phyloP scores from a whole-genome alignment of 1,140 invertebrate species.

The Catajapyx aquilonaris region DNA sequence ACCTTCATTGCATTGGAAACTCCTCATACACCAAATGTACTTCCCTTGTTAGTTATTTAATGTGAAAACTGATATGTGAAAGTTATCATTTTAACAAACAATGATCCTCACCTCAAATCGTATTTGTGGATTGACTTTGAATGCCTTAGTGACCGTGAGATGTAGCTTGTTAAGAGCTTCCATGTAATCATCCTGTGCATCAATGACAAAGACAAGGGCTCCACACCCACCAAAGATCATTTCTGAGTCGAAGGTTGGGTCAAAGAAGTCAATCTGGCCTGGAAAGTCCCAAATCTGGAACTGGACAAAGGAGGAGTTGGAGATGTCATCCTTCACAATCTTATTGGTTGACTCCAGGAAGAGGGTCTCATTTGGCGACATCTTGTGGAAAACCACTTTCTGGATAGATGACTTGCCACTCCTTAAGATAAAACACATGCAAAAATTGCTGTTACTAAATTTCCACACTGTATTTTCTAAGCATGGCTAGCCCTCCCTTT shows the following conservation, averaged over 20 bases:
- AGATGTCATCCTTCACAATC: constrained; percentile 93
- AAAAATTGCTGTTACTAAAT: no score
- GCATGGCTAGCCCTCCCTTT: no score
- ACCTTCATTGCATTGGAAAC: no score
- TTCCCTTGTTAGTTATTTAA: no score
- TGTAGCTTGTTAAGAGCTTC: constrained; percentile 86
- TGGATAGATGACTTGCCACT: constrained; percentile 99
- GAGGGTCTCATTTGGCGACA: constrained; percentile 99
- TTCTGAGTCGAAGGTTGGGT: constrained; percentile 86
- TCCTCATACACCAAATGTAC: no score
- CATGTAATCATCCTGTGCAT: constrained; percentile 96
- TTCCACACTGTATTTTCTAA: no score
- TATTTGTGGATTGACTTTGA: constrained; percentile 87
- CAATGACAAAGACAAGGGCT: constrained; percentile 95
- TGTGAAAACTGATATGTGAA: no score
- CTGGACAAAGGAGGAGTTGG: constrained; percentile 95
- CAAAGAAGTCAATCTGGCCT: constrained; percentile 95
- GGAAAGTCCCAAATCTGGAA: constrained; percentile 99
- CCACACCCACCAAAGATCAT: constrained; percentile 88
- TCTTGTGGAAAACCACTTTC: constrained; percentile 99
- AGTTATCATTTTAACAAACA: no score
- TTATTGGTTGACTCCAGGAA: constrained; percentile 97
- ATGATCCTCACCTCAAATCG: constrained; percentile 99
- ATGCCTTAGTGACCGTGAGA: constrained; percentile 80
- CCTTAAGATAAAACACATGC: constrained; percentile 29